Evolutionary conservation across 1,140 invertebrate species (phyloP).

Genomic region (Nylanderia fulva): DNA sequence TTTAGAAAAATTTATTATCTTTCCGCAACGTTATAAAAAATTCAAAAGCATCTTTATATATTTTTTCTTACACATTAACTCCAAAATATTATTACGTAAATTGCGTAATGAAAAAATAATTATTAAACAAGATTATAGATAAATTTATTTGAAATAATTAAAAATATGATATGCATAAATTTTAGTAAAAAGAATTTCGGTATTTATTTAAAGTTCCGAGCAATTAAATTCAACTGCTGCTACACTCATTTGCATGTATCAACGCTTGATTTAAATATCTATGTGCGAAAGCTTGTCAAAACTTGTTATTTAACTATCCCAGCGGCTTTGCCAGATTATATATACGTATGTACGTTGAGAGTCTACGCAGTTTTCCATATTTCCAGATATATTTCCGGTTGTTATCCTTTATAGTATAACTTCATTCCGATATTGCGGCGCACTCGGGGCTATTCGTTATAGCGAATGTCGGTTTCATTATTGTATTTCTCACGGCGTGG

Average conservation of each 20-base stretch:
- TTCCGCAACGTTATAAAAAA: background rate
- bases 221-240: background rate
- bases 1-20: background rate
- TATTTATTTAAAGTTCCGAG: background rate
- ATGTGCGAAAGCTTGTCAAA: constrained; percentile 6
- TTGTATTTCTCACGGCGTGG: constrained; percentile 46
- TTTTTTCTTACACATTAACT: constrained; percentile 7
- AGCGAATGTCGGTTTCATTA: constrained; percentile 59
- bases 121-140: background rate
- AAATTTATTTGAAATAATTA: background rate
- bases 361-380: constrained; percentile 42
- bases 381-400: constrained; percentile 37
- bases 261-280: background rate
- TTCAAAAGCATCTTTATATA: background rate
- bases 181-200: background rate
- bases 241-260: background rate
- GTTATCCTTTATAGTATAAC: constrained; percentile 19
- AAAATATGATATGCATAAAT: background rate
- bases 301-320: constrained; percentile 37
- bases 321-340: background rate
- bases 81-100: background rate
- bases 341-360: background rate
- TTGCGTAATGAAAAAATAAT: background rate
- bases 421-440: constrained; percentile 32
- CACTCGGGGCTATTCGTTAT: constrained; percentile 52